Evolutionary conservation across 2,113 vertebrate genomes (phyloP).

Genomic region (Platysternon megacephalum): DNA sequence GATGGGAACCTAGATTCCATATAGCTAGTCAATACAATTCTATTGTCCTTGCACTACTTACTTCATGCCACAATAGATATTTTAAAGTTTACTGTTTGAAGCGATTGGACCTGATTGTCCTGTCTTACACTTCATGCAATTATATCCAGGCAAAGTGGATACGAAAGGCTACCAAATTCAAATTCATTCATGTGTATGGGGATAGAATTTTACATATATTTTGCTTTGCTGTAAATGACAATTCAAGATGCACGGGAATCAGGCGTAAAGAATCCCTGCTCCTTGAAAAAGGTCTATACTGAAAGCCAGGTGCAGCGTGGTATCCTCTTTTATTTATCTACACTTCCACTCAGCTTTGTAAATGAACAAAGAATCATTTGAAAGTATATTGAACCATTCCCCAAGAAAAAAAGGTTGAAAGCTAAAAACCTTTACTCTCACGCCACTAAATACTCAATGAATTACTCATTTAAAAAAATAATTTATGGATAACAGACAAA

Average conservation of each 20-base stretch:
- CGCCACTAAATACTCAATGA: not conserved
- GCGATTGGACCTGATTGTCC: conserved; percentile 3
- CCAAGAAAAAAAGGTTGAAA: not conserved
- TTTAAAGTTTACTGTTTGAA: conserved; percentile 40
- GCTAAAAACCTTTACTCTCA: not conserved
- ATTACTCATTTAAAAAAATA: conserved; percentile 19
- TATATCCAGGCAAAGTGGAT: conserved; percentile 9
- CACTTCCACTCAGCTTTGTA: conserved; percentile 16
- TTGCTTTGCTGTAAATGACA: not conserved
- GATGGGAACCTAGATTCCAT: conserved; percentile 41
- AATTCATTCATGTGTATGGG: not conserved
- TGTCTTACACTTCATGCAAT: not conserved
- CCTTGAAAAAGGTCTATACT: not conserved
- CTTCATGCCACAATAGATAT: conserved; percentile 20
- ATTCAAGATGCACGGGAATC: not conserved
- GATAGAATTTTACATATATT: not conserved
- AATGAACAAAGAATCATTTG: not conserved
- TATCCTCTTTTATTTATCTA: conserved; percentile 23
- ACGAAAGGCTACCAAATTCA: not conserved
- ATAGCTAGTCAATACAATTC: not conserved
- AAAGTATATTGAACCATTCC: not conserved
- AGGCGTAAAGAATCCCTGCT: not conserved
- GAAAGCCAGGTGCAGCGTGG: conserved; percentile 7
- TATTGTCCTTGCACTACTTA: conserved; percentile 19
- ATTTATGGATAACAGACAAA: not conserved